phyloP scores from a whole-genome alignment of 2,113 vertebrate species.

The Rutilus rutilus region DNA sequence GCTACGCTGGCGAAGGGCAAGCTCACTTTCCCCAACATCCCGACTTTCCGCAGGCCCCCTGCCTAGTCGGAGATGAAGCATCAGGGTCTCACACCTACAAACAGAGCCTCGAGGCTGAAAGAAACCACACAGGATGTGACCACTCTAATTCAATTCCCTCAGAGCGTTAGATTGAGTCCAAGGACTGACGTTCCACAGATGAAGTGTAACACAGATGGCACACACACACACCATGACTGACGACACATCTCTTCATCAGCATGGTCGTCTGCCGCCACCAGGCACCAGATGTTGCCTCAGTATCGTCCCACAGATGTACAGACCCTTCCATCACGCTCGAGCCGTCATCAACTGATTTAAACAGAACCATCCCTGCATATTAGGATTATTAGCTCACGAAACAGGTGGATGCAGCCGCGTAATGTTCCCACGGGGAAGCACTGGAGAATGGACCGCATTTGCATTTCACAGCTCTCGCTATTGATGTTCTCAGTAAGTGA shows the following conservation, averaged over 20 bases:
- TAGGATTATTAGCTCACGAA: slow-evolving; percentile 35
- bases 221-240: slow-evolving; percentile 18
- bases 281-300: slow-evolving; percentile 41
- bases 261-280: background rate
- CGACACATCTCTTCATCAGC: slow-evolving; percentile 36
- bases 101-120: background rate
- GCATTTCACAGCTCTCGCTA: slow-evolving; percentile 27
- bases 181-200: background rate
- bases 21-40: slow-evolving; percentile 20
- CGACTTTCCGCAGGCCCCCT: slow-evolving; percentile 28
- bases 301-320: slow-evolving; percentile 7
- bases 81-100: background rate
- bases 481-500: background rate
- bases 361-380: slow-evolving; percentile 23
- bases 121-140: slow-evolving; percentile 26
- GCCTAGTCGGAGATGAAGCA: background rate
- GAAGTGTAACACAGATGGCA: slow-evolving; percentile 8
- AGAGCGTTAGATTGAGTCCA: background rate
- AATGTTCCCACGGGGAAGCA: slow-evolving; percentile 6
- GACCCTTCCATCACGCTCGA: slow-evolving; percentile 13
- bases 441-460: background rate
- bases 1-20: background rate
- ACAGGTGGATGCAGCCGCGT: background rate
- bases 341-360: background rate
- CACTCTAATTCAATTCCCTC: slow-evolving; percentile 16